phyloP scores from a whole-genome alignment of 2,888 invertebrate species.

The Lepas anatifera region DNA sequence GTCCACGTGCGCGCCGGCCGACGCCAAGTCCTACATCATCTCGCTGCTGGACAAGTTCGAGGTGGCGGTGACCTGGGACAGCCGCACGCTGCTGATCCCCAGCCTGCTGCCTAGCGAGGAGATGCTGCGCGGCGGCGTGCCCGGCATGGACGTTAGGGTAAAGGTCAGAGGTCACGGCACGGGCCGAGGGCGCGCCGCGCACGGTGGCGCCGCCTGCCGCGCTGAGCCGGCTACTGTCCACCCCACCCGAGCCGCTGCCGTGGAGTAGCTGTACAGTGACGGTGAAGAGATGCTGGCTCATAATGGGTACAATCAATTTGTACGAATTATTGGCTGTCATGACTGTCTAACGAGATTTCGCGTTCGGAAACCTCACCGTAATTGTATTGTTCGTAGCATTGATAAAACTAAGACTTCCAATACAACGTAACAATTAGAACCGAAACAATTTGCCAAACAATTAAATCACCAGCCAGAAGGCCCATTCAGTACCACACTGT shows the following conservation, averaged over 20 bases:
- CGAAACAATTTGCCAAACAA: no score
- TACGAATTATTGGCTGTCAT: no score
- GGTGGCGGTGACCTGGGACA: conserved; percentile 92
- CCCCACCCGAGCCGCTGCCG: background rate
- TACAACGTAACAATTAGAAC: no score
- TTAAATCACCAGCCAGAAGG: no score
- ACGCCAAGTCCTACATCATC: conserved; percentile 67
- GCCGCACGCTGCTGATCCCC: conserved; percentile 76
- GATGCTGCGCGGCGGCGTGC: conserved; percentile 42
- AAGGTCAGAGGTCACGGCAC: conserved; percentile 22
- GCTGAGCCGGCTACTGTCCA: no score
- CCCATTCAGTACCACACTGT: no score
- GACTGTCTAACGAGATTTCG: no score
- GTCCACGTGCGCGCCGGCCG: conserved; percentile 57
- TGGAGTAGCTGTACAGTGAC: background rate
- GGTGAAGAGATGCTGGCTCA: background rate
- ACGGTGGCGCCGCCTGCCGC: background rate
- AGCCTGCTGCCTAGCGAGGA: conserved; percentile 72
- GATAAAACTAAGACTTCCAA: no score
- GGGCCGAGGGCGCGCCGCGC: background rate
- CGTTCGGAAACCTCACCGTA: no score
- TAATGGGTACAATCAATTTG: no score
- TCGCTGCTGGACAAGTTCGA: conserved; percentile 92
- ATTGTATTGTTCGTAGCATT: no score
- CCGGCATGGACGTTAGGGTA: conserved; percentile 34